Conservation (phyloP, 92 coral and sea anemone species). For the Parazoanthus darwini region DNA sequence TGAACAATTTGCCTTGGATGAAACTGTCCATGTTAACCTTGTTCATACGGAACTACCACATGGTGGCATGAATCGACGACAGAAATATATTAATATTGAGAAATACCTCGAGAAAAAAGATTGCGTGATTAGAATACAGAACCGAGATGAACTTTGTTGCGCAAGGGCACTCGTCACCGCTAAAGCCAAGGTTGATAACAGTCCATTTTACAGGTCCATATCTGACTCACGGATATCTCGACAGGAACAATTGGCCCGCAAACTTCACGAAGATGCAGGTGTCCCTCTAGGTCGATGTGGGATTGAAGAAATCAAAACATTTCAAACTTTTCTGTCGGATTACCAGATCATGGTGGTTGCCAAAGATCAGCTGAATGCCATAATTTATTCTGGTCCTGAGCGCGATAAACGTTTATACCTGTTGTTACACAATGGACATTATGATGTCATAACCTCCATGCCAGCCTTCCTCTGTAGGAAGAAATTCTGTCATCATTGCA, state of each 20-base stretch:
- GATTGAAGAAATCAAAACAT: conserved; percentile 24
- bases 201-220: not conserved
- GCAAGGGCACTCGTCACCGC: conserved; percentile 41
- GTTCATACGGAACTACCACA: not conserved
- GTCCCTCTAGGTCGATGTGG: conserved; percentile 27
- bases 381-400: conserved; percentile 62
- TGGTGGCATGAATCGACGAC: not conserved
- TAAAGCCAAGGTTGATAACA: conserved; percentile 38
- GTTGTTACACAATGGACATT: conserved; percentile 42
- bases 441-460: conserved; percentile 61
- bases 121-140: not conserved
- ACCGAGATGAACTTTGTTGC: conserved; percentile 35
- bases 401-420: conserved; percentile 53
- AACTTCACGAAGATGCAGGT: conserved; percentile 29
- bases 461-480: conserved; percentile 49
- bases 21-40: conserved; percentile 42
- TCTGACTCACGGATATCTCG: not conserved
- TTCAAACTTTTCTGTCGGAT: conserved; percentile 7
- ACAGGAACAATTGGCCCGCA: not conserved
- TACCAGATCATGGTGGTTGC: conserved; percentile 35
- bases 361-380: conserved; percentile 49
- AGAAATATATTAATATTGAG: not conserved
- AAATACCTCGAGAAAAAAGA: not conserved
- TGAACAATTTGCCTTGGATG: conserved; percentile 30
- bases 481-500: conserved; percentile 54